Evolutionary conservation across 1,140 invertebrate species (phyloP), one percentile per base, ranked within the genome.

Genomic region (Bombus sibiricus): DNA sequence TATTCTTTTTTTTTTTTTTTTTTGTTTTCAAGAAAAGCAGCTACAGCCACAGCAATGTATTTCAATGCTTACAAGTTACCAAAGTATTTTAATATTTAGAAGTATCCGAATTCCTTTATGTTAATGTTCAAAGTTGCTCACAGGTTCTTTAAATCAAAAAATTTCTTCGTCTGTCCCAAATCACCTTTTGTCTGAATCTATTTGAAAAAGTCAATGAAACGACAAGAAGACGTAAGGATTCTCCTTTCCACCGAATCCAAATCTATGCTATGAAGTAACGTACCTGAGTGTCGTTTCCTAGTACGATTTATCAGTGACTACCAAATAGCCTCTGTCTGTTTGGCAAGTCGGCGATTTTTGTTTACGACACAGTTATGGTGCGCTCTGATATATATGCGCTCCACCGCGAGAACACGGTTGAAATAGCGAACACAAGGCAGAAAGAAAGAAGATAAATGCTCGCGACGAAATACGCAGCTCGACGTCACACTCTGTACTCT

Each of bases 401-500:
- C 1, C 12, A 18, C 28, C 4, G 15, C 12, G 15, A 3, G 22
- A 9, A 2, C 32, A 6, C 32, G 1, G 25, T 39, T 13, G 18
- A 34, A 34, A 15, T 2, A 15, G 9, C 0, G 22, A 25, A 8
- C 18, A 13, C 25, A 22, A 1, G 15, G 6, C 37, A 43, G 13
- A 1, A n/a, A 2, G 3, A 25, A 71, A 8, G 18, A 68, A 37
- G 66, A n/a, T 43, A 37, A 25, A 32, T 18, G 12, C 13, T 43
- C 15, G 28, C 28, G 34, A 34, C 69, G 39, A 47, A 47, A 71
- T 53, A 66, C 68, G 72, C 47, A 32, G 39, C 18, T 72, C 73
- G 73, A 34, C 71, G 66, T 76, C 77, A 41, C 68, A 25, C 22
- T 78, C 28, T 71, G 47, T 22, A 84, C 87, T 32, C 41, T 66